Conservation (phyloP, 2,797 vertebrate genomes). For the Chelidonichthys spinosus region DNA sequence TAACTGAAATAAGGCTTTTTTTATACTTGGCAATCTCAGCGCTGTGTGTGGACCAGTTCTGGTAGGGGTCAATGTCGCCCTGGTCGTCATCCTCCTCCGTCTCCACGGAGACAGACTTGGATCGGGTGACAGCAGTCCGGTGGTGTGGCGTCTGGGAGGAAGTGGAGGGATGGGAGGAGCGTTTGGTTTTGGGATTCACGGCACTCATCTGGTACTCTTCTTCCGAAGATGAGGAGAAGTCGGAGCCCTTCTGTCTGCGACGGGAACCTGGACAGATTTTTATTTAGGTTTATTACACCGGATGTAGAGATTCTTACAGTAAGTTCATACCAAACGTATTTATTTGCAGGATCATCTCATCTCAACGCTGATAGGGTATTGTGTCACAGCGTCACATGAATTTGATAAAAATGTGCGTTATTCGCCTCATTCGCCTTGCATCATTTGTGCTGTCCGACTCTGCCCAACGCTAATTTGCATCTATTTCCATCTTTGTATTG, state of each 20-base stretch:
- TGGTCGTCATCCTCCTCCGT: slow-evolving; percentile 87
- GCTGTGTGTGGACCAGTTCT: slow-evolving; percentile 94
- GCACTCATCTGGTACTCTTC: slow-evolving; percentile 90
- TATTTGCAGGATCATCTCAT: too few relatives aligned
- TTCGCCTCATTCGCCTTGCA: too few relatives aligned
- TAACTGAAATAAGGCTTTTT: not conserved
- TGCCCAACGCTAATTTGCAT: too few relatives aligned
- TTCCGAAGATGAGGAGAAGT: slow-evolving; percentile 95
- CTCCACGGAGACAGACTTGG: slow-evolving; percentile 76
- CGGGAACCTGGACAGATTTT: slow-evolving; percentile 82
- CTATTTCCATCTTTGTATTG: too few relatives aligned
- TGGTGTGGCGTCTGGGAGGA: slow-evolving; percentile 86
- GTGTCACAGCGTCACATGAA: too few relatives aligned
- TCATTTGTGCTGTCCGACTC: too few relatives aligned
- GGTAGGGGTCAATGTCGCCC: slow-evolving; percentile 87
- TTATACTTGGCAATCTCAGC: slow-evolving; percentile 94
- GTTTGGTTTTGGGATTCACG: slow-evolving; percentile 86
- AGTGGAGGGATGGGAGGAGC: slow-evolving; percentile 84
- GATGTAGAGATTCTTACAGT: too few relatives aligned
- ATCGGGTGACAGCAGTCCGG: slow-evolving; percentile 55
- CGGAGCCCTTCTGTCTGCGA: slow-evolving; percentile 90
- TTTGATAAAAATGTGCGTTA: too few relatives aligned
- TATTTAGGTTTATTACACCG: not conserved
- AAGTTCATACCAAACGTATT: too few relatives aligned
- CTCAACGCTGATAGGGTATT: too few relatives aligned